phyloP scores from a whole-genome alignment of 1,140 invertebrate genomes.

The Atopsyche davidsoni region DNA sequence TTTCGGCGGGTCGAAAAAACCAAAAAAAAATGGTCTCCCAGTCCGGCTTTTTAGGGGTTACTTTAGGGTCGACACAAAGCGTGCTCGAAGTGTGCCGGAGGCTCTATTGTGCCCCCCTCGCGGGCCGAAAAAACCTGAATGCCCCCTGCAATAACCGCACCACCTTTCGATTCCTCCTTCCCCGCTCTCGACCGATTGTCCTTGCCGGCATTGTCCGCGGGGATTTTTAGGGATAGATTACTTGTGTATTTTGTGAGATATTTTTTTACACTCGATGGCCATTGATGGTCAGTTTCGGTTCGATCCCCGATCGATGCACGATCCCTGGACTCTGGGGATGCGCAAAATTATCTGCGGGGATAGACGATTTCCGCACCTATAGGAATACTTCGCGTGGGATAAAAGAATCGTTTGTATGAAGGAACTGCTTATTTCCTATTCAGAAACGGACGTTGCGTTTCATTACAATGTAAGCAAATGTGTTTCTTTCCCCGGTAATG shows the following conservation, averaged over 20 bases:
- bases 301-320: constrained; percentile 2
- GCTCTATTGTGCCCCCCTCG: constrained; percentile 12
- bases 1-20: constrained; percentile 20
- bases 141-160: neutral
- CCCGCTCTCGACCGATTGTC: constrained; percentile 26
- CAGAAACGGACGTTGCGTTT: constrained; percentile 19
- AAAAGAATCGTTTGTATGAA: constrained; percentile 21
- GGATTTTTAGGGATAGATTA: constrained; percentile 29
- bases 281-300: constrained; percentile 31
- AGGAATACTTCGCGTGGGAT: constrained; percentile 7
- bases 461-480: constrained; percentile 22
- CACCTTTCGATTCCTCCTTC: neutral
- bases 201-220: constrained; percentile 13
- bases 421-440: constrained; percentile 19
- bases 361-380: constrained; percentile 27
- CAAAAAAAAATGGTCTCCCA: constrained; percentile 10
- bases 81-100: constrained; percentile 28
- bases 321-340: constrained; percentile 6
- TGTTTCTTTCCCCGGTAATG: constrained; percentile 6
- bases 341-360: constrained; percentile 15
- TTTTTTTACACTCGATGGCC: constrained; percentile 26
- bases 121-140: constrained; percentile 11
- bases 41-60: constrained; percentile 29
- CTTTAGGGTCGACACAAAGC: constrained; percentile 30
- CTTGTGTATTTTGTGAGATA: constrained; percentile 19